These are phyloP conservation scores for Peromyscus attwateri DNA, from an alignment of 2,797 vertebrate species.

Conservation along the genomic window DNA sequence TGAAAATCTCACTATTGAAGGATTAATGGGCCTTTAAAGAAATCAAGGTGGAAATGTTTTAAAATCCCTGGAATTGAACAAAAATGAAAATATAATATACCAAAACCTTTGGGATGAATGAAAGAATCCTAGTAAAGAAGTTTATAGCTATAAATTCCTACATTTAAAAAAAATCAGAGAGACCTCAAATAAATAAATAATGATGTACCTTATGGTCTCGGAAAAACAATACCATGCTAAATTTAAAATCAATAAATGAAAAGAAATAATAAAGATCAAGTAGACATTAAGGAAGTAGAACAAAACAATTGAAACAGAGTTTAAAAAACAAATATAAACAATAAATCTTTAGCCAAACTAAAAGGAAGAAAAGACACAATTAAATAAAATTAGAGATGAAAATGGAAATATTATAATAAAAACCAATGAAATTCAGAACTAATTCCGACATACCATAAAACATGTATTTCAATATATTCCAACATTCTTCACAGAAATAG, in stretches of 20 bases:
- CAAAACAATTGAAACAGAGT: background rate
- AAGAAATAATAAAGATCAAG: background rate
- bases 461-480: background rate
- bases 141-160: background rate
- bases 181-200: background rate
- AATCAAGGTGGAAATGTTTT: background rate
- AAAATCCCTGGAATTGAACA: background rate
- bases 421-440: background rate
- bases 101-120: background rate
- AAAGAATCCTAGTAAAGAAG: background rate
- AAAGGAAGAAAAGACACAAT: background rate
- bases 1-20: background rate
- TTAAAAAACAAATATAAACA: background rate
- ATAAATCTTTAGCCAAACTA: background rate
- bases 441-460: background rate
- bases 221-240: background rate
- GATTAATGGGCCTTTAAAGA: background rate
- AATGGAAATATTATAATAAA: background rate
- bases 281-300: background rate
- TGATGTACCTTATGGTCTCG: background rate
- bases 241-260: background rate
- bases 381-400: background rate
- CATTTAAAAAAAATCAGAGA: background rate
- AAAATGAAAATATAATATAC: background rate
- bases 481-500: background rate